phyloP scores from a whole-genome alignment of 2,113 vertebrate genomes.

The Cyanoliseus patagonus region DNA sequence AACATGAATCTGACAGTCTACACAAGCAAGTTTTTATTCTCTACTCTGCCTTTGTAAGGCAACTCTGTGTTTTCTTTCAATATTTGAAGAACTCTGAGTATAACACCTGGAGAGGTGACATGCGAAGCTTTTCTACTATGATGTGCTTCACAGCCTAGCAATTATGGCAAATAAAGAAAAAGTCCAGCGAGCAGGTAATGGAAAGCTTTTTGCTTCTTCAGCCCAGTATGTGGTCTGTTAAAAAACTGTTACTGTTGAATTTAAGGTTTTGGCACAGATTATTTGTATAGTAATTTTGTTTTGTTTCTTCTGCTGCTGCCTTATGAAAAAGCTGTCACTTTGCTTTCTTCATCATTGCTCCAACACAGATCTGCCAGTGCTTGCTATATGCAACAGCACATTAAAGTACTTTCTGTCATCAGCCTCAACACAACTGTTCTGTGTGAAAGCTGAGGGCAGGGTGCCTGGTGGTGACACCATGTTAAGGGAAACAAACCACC shows the following conservation, averaged over 20 bases:
- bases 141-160: neutral
- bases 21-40: neutral
- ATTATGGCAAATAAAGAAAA: neutral
- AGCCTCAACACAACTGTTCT: neutral
- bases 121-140: neutral
- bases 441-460: rapidly evolving
- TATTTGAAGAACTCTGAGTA: neutral
- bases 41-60: neutral
- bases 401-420: neutral
- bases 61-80: neutral
- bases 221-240: neutral
- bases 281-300: neutral
- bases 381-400: neutral
- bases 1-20: neutral
- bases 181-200: neutral
- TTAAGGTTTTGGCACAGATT: neutral
- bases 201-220: neutral
- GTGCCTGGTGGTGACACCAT: neutral
- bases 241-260: neutral
- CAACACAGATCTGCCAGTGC: neutral
- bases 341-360: neutral
- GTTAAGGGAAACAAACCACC: neutral
- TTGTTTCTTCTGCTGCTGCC: neutral
- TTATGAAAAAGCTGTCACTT: neutral
- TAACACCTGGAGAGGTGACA: neutral